A percentile compares a stretch with the other conserved stretches of the same genome.
These are phyloP conservation scores for Parnassius glacialis DNA, from an alignment of 2,888 invertebrate genomes.

Conservation along the genomic window DNA sequence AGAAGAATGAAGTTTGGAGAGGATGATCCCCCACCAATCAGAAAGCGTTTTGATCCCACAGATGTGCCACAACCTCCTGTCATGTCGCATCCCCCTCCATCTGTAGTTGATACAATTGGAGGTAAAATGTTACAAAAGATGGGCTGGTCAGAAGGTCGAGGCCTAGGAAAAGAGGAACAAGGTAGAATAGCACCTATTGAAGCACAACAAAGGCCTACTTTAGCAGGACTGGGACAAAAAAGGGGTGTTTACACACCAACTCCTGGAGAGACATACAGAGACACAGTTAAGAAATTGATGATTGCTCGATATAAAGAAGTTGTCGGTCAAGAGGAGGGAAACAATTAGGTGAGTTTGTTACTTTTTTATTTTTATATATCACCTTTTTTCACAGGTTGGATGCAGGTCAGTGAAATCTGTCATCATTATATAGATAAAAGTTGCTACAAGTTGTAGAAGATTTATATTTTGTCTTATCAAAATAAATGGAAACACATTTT, in stretches of 20 bases:
- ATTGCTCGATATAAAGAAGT: conserved; percentile 92
- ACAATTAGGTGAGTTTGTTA: conserved; percentile 63
- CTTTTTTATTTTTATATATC: conserved; percentile 32
- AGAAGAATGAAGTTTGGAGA: conserved; percentile 95
- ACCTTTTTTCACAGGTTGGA: conserved; percentile 49
- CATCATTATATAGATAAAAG: neutral
- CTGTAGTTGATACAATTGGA: conserved; percentile 93
- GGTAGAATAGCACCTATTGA: conserved; percentile 96
- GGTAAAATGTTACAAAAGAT: conserved; percentile 97
- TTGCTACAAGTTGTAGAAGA: too few species aligned
- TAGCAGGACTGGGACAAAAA: conserved; percentile 94
- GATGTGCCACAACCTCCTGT: conserved; percentile 71
- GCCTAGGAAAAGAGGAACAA: conserved; percentile 95
- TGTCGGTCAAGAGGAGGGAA: conserved; percentile 81
- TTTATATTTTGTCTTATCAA: too few species aligned
- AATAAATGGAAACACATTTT: too few species aligned
- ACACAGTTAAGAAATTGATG: conserved; percentile 94
- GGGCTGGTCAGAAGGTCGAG: conserved; percentile 99
- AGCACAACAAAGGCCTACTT: conserved; percentile 84
- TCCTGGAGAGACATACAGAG: conserved; percentile 93
- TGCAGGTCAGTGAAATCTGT: conserved; percentile 55
- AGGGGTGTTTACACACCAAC: conserved; percentile 87
- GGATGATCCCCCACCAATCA: conserved; percentile 83
- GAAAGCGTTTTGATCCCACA: conserved; percentile 65
- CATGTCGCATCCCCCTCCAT: conserved; percentile 82